Conservation (phyloP, 2,888 invertebrate genomes). For the Macrophya alboannulata region DNA sequence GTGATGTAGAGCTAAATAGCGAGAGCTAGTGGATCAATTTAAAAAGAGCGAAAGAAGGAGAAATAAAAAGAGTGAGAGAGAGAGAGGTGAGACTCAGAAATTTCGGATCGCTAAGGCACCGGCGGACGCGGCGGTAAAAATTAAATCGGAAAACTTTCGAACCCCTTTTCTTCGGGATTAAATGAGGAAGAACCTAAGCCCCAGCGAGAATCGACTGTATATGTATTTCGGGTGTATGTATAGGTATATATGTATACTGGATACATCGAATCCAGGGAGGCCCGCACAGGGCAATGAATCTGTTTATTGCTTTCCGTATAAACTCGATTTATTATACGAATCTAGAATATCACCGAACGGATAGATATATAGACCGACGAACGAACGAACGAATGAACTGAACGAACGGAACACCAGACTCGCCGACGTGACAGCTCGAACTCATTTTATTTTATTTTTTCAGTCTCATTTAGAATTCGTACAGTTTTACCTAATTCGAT, state of each 20-base stretch:
- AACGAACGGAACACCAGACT: not conserved
- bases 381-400: no score
- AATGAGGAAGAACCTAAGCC: not conserved
- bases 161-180: slow-evolving; percentile 8
- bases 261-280: slow-evolving; percentile 3
- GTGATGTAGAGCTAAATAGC: no score
- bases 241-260: not conserved
- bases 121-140: slow-evolving; percentile 69
- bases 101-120: not conserved
- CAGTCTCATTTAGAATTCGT: not conserved
- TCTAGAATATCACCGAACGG: slow-evolving; percentile 37
- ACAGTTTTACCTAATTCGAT: not conserved
- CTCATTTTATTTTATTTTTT: not conserved
- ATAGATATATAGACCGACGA: not conserved
- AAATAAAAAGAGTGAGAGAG: no score
- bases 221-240: no score
- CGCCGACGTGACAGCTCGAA: not conserved
- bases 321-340: slow-evolving; percentile 40
- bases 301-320: slow-evolving; percentile 66
- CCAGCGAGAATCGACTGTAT: not conserved
- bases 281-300: slow-evolving; percentile 63
- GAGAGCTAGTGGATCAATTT: no score
- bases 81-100: not conserved
- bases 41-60: no score
- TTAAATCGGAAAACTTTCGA: slow-evolving; percentile 69